phyloP scores from a whole-genome alignment of 2,797 vertebrate species.

The Muscicapa striata region DNA sequence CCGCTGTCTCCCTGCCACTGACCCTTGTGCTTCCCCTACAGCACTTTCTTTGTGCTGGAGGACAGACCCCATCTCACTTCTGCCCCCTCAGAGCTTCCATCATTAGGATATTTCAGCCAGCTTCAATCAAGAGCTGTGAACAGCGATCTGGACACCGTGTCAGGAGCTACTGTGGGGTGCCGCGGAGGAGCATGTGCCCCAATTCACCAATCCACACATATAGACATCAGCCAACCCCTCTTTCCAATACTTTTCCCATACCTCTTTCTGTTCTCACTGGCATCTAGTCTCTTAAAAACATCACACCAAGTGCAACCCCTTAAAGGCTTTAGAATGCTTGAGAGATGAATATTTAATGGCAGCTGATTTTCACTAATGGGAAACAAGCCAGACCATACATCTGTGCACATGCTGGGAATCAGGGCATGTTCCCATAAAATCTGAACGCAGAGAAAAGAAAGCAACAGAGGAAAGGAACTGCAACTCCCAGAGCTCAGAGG shows the following conservation, averaged over 20 bases:
- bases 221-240: background rate
- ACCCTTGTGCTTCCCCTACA: background rate
- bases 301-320: background rate
- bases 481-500: background rate
- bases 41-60: fast-evolving
- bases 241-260: background rate
- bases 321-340: background rate
- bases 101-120: background rate
- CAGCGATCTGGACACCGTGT: fast-evolving
- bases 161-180: background rate
- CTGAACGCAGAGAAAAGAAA: background rate
- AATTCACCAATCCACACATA: too few species aligned
- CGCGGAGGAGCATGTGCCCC: background rate
- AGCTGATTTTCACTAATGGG: background rate
- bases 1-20: background rate
- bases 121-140: background rate
- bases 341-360: background rate
- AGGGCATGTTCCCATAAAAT: background rate
- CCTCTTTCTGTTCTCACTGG: background rate
- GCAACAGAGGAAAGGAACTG: background rate
- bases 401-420: background rate
- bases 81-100: background rate
- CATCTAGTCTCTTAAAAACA: background rate
- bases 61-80: background rate
- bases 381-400: background rate